A percentile compares a stretch with the other conserved stretches of the same genome.
These are phyloP conservation scores for Zygaena filipendulae DNA, from an alignment of 2,888 invertebrate genomes.

Conservation along the genomic window DNA sequence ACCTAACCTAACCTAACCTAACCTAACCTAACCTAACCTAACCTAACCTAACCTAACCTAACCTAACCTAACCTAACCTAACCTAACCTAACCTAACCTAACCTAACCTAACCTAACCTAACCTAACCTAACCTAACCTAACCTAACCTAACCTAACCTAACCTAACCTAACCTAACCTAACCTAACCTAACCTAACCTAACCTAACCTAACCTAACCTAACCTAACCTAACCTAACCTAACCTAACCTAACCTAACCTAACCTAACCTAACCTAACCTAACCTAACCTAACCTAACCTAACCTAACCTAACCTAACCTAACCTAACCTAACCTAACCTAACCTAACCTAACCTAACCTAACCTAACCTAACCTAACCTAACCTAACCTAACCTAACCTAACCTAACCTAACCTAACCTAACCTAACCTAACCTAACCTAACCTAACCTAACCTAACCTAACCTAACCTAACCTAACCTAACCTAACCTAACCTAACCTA, in stretches of 20 bases:
- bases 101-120: conserved; percentile 13
- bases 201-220: conserved; percentile 8
- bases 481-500: conserved; percentile 16
- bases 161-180: conserved; percentile 15
- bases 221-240: conserved; percentile 8
- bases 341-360: conserved; percentile 19
- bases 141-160: conserved; percentile 15
- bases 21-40: conserved; percentile 15
- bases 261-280: conserved; percentile 6
- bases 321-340: conserved; percentile 16
- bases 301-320: conserved; percentile 8
- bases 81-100: conserved; percentile 14
- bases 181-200: conserved; percentile 13
- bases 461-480: conserved; percentile 14
- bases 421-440: conserved; percentile 16
- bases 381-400: conserved; percentile 10
- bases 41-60: conserved; percentile 16
- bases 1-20: conserved; percentile 15
- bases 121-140: conserved; percentile 12
- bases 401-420: conserved; percentile 13
- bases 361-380: conserved; percentile 18
- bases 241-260: conserved; percentile 8
- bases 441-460: conserved; percentile 16
- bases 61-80: conserved; percentile 14
- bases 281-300: conserved; percentile 12